Evolutionary conservation across 2,888 invertebrate genomes (phyloP), one percentile per base, ranked within the genome.

Genomic region (Drosophila multiciliata): DNA sequence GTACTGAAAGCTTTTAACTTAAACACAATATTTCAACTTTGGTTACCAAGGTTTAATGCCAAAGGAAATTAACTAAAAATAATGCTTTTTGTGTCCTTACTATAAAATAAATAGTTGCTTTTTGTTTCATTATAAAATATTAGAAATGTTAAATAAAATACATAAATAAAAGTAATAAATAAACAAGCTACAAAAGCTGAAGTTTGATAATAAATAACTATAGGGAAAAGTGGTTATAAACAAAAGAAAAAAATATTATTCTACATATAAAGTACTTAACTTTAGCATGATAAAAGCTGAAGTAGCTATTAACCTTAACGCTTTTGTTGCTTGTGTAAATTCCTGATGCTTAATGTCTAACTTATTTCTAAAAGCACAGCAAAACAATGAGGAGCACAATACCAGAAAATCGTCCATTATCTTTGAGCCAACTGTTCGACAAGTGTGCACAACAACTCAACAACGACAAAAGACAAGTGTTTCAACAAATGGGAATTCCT

Each of bases 361-460:
- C 11, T 4, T 8, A 15, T 2, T 55, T 55, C 12, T n/a, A 40
- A 40, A 40, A 12, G 40, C 57, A 42, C 40, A 42, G 15, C 15
- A 5, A 36, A 55, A 55, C 40, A 40, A 29, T 32, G 20, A 20
- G 1, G n/a, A 42, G n/a, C 23, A 29, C 17, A 11, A 38, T 15
- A 35, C 23, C 29, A 58, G 36, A 42, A 35, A 58, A 64, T 73
- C 49, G 12, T 40, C 20, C 33, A 48, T 26, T 58, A 58, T 58
- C 26, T 29, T 60, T 63, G 60, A 58, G 66, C 62, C 69, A 79
- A 52, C 73, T 73, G 3, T 64, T 52, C 23, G 66, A 71, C 65
- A 80, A 80, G 80, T 73, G 83, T 70, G 66, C 61, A 26, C 35
- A 66, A 70, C 63, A 73, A 83, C 17, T 5, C 12, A 6, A 29